phyloP scores from a whole-genome alignment of 1,140 invertebrate species.

The Drosophila bipectinata region DNA sequence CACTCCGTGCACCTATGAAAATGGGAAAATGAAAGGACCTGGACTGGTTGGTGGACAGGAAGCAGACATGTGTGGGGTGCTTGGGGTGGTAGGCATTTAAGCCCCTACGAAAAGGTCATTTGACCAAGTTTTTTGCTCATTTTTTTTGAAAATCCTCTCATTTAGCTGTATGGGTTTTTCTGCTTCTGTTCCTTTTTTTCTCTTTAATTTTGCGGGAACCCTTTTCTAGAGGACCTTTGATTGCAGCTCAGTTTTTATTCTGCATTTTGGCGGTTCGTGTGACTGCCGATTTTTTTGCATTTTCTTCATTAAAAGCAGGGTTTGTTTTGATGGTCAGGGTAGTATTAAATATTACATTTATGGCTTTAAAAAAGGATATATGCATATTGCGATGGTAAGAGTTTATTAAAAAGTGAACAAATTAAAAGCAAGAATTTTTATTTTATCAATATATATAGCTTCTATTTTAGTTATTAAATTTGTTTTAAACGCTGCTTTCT shows the following conservation, averaged over 20 bases:
- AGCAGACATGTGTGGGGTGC: conserved; percentile 32
- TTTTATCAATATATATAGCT: no score
- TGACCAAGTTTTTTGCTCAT: conserved; percentile 65
- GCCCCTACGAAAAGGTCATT: conserved; percentile 76
- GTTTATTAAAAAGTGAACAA: no score
- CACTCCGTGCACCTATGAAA: conserved; percentile 13
- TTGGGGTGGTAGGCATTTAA: conserved; percentile 67
- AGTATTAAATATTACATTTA: neutral
- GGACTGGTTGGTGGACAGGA: conserved; percentile 28
- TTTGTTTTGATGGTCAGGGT: neutral
- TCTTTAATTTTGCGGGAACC: conserved; percentile 16
- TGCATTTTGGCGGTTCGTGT: conserved; percentile 51
- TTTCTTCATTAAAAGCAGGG: conserved; percentile 15
- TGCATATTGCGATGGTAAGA: neutral
- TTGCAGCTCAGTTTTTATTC: conserved; percentile 35
- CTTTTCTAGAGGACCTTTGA: conserved; percentile 60
- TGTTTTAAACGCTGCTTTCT: neutral
- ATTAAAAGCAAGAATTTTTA: no score
- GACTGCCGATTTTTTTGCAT: conserved; percentile 28
- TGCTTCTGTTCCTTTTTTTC: conserved; percentile 35
- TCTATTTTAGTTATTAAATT: neutral
- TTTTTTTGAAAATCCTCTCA: conserved; percentile 46
- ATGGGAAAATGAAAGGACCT: conserved; percentile 19
- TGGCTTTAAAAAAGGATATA: neutral
- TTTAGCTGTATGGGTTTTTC: conserved; percentile 30